These are phyloP conservation scores for Sylvilagus floridanus DNA, from an alignment of 2,797 vertebrate species.

Conservation along the genomic window DNA sequence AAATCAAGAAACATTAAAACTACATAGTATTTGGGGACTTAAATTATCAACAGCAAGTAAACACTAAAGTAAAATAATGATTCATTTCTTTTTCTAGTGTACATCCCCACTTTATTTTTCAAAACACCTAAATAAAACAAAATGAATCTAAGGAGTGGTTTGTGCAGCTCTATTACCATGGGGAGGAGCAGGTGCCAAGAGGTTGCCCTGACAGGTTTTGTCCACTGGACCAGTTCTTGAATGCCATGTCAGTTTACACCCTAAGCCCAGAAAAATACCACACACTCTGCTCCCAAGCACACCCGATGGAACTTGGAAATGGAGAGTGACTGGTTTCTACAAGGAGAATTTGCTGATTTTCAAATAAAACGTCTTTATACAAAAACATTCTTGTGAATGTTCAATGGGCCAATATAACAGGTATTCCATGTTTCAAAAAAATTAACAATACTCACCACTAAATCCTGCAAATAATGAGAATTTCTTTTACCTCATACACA, in stretches of 20 bases:
- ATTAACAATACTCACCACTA: not conserved
- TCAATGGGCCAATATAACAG: not conserved
- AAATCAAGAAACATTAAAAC: constrained; percentile 23
- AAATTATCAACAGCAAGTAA: constrained; percentile 25
- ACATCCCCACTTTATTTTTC: constrained; percentile 38
- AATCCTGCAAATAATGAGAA: not conserved
- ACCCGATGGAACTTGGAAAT: too few species aligned
- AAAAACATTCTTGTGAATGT: not conserved
- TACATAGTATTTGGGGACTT: not conserved
- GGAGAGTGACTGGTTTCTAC: too few species aligned
- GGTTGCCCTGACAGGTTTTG: too few species aligned
- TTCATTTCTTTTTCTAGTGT: constrained; percentile 33
- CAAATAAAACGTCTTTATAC: too few species aligned
- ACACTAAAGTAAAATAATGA: constrained; percentile 23
- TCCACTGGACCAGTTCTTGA: too few species aligned
- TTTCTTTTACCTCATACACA: not conserved
- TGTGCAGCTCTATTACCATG: too few species aligned
- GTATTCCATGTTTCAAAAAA: not conserved
- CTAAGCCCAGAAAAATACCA: too few species aligned
- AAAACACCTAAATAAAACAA: constrained; percentile 49
- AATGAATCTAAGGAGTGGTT: not conserved
- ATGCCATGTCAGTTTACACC: too few species aligned
- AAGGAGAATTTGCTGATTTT: too few species aligned
- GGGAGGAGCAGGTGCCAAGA: too few species aligned
- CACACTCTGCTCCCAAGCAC: too few species aligned